These are phyloP conservation scores for Apodemus speciosus DNA, from an alignment of 2,113 vertebrate species.

Conservation along the genomic window DNA sequence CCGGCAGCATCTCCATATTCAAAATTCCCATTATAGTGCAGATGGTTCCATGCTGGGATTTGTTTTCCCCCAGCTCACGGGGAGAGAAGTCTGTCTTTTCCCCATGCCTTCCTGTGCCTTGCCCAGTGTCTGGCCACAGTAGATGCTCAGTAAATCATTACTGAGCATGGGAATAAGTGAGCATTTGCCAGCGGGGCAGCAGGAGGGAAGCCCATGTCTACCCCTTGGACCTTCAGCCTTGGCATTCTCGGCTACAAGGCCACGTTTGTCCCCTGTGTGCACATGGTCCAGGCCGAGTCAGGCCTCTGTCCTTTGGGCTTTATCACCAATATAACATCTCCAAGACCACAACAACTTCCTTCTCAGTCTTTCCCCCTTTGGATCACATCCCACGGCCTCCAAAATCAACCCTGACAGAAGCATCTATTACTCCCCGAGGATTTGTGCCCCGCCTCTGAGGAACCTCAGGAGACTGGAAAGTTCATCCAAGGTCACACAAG, in stretches of 20 bases:
- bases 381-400: not conserved
- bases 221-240: not conserved
- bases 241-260: not conserved
- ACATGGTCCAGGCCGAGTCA: not conserved
- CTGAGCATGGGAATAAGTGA: too few species aligned
- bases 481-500: not conserved
- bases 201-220: too few species aligned
- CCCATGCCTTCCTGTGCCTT: not conserved
- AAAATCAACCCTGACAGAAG: not conserved
- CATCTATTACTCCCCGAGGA: not conserved
- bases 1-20: not conserved
- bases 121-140: not conserved
- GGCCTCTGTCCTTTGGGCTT: not conserved
- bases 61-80: not conserved
- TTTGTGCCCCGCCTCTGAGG: not conserved
- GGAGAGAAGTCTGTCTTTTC: not conserved
- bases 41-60: not conserved
- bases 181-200: not conserved
- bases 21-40: not conserved
- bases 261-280: not conserved
- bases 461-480: not conserved
- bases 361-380: not conserved
- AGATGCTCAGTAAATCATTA: not conserved
- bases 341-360: not conserved
- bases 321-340: not conserved